Conservation (phyloP, 1,140 invertebrate species). For the Neoseiulus cucumeris region DNA sequence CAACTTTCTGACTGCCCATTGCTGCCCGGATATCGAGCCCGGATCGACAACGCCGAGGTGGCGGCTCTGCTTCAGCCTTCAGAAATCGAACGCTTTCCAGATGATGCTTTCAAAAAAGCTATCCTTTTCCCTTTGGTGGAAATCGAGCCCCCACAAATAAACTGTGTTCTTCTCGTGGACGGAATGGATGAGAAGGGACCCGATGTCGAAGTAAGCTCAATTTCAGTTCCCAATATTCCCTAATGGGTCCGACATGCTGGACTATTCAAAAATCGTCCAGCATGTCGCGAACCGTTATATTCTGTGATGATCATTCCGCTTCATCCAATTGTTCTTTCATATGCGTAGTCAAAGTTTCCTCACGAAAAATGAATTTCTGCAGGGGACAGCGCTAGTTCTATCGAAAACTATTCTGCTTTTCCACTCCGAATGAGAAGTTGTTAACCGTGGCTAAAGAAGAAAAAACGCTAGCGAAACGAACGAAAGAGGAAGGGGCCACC, state of each 20-base stretch:
- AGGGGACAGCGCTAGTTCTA: no score
- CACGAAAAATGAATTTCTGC: no score
- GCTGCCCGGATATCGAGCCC: constrained; percentile 49
- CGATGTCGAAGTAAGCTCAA: not conserved
- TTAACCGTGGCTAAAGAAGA: no score
- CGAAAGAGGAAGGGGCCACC: no score
- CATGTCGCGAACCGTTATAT: no score
- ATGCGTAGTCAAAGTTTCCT: no score
- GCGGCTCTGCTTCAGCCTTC: constrained; percentile 20
- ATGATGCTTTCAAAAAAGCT: constrained; percentile 70
- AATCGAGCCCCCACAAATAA: constrained; percentile 53
- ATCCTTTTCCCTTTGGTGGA: constrained; percentile 65
- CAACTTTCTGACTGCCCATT: constrained; percentile 42
- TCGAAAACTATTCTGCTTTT: no score
- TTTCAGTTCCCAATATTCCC: not conserved
- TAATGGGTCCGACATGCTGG: no score
- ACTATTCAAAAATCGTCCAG: no score
- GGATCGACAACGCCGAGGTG: constrained; percentile 47
- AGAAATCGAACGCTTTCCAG: constrained; percentile 42
- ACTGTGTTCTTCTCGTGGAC: constrained; percentile 65
- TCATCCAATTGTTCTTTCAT: constrained; percentile 27
- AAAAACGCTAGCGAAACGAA: no score
- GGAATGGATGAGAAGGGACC: constrained; percentile 57
- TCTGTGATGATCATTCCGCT: constrained; percentile 13
- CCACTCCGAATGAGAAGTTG: no score